These are phyloP conservation scores for Panopea generosa DNA, from an alignment of 2,888 invertebrate species.

Conservation along the genomic window DNA sequence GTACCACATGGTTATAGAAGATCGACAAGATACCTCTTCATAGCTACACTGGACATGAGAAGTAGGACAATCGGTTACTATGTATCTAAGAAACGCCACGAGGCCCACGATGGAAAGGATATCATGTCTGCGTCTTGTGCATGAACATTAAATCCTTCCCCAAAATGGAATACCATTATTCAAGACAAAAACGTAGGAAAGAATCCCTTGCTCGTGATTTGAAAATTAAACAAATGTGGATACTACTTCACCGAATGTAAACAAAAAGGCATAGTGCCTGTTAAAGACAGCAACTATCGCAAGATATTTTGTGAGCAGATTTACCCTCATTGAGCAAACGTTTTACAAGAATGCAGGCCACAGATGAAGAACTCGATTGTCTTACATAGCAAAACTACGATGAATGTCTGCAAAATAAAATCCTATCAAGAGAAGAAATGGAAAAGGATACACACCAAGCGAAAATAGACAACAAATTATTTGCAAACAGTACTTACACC, in stretches of 20 bases:
- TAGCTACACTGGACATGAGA: slow-evolving; percentile 14
- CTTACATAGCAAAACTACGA: too few relatives aligned
- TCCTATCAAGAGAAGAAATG: too few relatives aligned
- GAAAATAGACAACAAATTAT: too few relatives aligned
- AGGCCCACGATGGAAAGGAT: slow-evolving; percentile 6
- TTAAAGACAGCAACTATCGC: slow-evolving; percentile 4
- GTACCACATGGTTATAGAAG: neutral
- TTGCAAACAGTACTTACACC: too few relatives aligned
- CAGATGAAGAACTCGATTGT: too few relatives aligned
- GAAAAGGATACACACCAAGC: too few relatives aligned
- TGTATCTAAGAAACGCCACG: slow-evolving; percentile 3
- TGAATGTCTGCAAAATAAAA: too few relatives aligned
- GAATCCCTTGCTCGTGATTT: slow-evolving; percentile 17
- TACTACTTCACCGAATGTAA: slow-evolving; percentile 7
- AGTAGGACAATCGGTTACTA: slow-evolving; percentile 8
- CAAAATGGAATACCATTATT: slow-evolving; percentile 21
- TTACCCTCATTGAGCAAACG: neutral
- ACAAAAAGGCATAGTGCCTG: neutral
- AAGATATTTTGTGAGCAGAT: slow-evolving; percentile 21
- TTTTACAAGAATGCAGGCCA: too few relatives aligned
- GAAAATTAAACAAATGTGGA: slow-evolving; percentile 18
- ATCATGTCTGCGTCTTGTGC: neutral
- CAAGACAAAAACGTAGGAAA: slow-evolving; percentile 11
- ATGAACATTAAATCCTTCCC: slow-evolving; percentile 20
- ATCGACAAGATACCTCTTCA: slow-evolving; percentile 1